Evolutionary conservation across 2,797 vertebrate genomes (phyloP), one percentile per base, ranked within the genome.

Genomic region (Diplodus sargus): DNA sequence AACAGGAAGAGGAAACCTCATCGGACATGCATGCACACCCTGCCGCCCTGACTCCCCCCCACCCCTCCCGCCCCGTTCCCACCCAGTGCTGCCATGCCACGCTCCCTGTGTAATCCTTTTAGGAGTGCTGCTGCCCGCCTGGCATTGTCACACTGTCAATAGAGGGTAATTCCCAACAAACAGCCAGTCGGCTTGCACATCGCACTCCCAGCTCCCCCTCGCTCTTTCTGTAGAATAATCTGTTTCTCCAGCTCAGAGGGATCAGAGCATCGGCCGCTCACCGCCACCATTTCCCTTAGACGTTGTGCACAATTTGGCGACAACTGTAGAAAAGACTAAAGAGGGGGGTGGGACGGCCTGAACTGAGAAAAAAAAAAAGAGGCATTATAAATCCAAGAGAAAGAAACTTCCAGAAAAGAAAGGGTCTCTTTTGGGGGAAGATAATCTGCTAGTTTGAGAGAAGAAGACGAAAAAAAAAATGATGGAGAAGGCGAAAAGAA

Each of bases 101-200:
- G 85, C 91, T 90, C 80, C 63, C 64, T 23, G 76, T 93, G 93
- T 94, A 94, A 95, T 95, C 94, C 94, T 86, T 88, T 95, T 92
- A 93, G 82, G 70, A 83, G 82, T 51, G 73, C 83, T 71, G 79
- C 80, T 79, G 74, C 78, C 85, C 62, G 74, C 68, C 78, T 87
- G 85, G 74, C 85, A 90, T 83, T 89, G 90, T 91, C 91, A 91
- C 85, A 84, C 87, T 85, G 90, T 93, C 91, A 91, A 90, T 87
- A 78, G 75, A 91, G 79, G 84, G 86, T 89, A 87, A 93, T 90
- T 90, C 88, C 88, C 75, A 78, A 84, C 89, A 90, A 92, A 86
- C 85, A 88, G 76, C 76, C 81, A 76, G 85, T 64, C 81, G 61
- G 65, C 82, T 65, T 57, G 65, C 60, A 61, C 69, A 42, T 16